Evolutionary conservation across 2,888 invertebrate species (phyloP), one percentile per base, ranked within the genome.

Genomic region (Polymixis flavicincta): DNA sequence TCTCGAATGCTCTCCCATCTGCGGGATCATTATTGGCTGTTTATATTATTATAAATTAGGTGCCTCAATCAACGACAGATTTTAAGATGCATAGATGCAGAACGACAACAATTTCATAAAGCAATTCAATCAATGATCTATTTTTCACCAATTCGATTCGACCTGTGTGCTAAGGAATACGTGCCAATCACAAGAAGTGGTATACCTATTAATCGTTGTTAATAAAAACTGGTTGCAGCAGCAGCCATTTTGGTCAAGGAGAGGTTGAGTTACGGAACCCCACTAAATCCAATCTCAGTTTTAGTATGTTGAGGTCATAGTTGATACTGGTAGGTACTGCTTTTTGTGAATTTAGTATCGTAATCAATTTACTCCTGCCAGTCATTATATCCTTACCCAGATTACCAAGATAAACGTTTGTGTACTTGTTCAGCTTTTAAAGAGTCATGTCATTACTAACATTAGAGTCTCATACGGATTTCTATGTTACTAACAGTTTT

Each of bases 221-320:
- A 48, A 65, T 72, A 79, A 85, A 85, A 86, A 84, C 61, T 67
- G 9, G 52, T 87, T 87, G 86, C 88, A 74, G 70, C 76, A 82
- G 55, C 19, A 13, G 54, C 25, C 75, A 85, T 82, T 55, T 78
- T 86, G 87, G 88, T 86, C 87, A 87, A 87, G 87, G 88, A 84
- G 66, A 84, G 65, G 68, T 50, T 76, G 64, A 42, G 68, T 85
- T 82, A 82, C 82, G 78, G 81, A 81, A 87, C 71, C 69, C 32
- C 48, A 64, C 72, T 67, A 72, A 69, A 72, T 75, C 61, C 64
- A 75, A 76, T 74, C 60, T 59, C 22, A 22, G 64, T 50, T 83
- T 37, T 78, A 83, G 75, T 87, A 71, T 86, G 87, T 87, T 86
- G 86, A 86, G 86, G 87, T 84, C 87, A 60, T 54, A 67, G n/a